Percentiles rank a stretch among this genome's conserved stretches.
phyloP scores from a whole-genome alignment of 2,113 vertebrate genomes.

The Pipa parva region DNA sequence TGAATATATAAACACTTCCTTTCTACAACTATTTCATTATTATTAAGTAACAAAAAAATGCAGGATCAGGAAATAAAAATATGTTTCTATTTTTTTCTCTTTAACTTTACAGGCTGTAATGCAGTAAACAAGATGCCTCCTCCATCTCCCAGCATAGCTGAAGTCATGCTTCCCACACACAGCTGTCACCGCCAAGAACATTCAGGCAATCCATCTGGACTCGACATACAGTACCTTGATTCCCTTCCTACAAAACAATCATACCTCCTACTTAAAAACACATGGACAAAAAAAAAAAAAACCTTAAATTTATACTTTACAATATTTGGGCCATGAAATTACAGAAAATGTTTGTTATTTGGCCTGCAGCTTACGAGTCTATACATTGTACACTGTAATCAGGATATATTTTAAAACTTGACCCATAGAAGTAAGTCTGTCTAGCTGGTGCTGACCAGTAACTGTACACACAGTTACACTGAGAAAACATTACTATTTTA shows the following conservation, averaged over 20 bases:
- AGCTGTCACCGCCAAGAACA: conserved; percentile 68
- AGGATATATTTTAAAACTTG: no score
- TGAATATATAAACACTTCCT: no score
- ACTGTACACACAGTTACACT: no score
- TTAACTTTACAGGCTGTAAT: conserved; percentile 47
- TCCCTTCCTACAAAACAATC: conserved; percentile 63
- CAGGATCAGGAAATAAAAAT: no score
- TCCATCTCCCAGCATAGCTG: conserved; percentile 57
- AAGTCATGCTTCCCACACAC: conserved; percentile 69
- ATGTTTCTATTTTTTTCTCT: conserved; percentile 30
- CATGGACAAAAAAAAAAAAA: conserved; percentile 46
- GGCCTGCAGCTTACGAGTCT: conserved; percentile 18
- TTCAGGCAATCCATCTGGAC: conserved; percentile 71
- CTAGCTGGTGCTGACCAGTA: no score
- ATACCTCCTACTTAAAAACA: conserved; percentile 60
- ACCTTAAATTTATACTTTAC: conserved; percentile 30
- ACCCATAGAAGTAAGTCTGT: no score
- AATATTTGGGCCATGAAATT: conserved; percentile 14
- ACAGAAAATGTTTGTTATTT: conserved; percentile 34
- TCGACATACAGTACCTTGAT: conserved; percentile 64
- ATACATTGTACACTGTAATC: conserved; percentile 26
- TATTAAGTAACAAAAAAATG: no score
- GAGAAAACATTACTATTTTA: no score
- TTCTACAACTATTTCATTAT: no score
- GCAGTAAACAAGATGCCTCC: conserved; percentile 59